These are phyloP conservation scores for Busseola fusca DNA, from an alignment of 2,888 invertebrate species.

Conservation along the genomic window DNA sequence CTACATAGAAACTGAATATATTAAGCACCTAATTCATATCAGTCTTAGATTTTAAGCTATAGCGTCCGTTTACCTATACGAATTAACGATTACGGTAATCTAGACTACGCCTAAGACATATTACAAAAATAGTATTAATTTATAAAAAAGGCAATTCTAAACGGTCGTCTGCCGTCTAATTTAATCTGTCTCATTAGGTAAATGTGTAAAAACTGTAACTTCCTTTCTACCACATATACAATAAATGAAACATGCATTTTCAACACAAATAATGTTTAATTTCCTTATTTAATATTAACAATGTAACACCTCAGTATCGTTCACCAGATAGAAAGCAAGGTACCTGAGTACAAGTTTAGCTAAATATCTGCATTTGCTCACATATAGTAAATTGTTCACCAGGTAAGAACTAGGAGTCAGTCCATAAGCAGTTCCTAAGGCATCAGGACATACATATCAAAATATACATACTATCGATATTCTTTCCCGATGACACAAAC, in stretches of 20 bases:
- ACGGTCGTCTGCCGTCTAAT: constrained; percentile 23
- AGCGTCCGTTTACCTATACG: constrained; percentile 41
- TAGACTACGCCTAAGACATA: constrained; percentile 49
- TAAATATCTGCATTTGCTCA: constrained; percentile 36
- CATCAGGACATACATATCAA: constrained; percentile 23
- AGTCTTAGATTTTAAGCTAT: constrained; percentile 74
- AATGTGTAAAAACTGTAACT: constrained; percentile 51
- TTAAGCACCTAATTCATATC: constrained; percentile 76
- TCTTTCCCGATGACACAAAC: constrained; percentile 27
- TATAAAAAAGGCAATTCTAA: constrained; percentile 28
- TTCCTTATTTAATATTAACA: constrained; percentile 49
- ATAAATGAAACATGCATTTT: constrained; percentile 54
- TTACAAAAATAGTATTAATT: constrained; percentile 40
- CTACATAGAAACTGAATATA: constrained; percentile 54
- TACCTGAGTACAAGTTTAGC: constrained; percentile 37
- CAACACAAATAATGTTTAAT: constrained; percentile 54
- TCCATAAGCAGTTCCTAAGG: constrained; percentile 9
- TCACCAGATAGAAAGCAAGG: constrained; percentile 59
- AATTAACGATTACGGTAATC: constrained; percentile 40
- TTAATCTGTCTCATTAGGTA: constrained; percentile 15
- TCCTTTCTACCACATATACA: constrained; percentile 58
- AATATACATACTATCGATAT: constrained; percentile 27
- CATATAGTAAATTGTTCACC: constrained; percentile 14
- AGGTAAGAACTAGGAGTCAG: constrained; percentile 16
- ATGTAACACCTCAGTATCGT: constrained; percentile 36